Percentiles rank a stretch among this genome's conserved stretches.
These are phyloP conservation scores for Emys orbicularis DNA, from an alignment of 2,797 vertebrate species.

Conservation along the genomic window DNA sequence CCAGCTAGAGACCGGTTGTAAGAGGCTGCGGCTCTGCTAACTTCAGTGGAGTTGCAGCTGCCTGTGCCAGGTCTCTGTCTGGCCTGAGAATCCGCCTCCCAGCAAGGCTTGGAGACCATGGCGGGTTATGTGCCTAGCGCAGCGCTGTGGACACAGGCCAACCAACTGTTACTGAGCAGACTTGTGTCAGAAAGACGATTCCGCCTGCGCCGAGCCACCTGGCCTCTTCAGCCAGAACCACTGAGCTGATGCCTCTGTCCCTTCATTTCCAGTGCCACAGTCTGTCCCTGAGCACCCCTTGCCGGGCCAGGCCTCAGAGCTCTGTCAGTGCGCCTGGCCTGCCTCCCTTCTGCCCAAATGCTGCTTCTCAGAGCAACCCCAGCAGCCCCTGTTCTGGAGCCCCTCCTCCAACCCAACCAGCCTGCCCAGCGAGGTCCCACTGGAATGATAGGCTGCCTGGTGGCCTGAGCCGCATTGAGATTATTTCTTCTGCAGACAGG, in stretches of 20 bases:
- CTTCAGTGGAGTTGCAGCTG: rapidly evolving
- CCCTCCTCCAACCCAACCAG: not conserved
- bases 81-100: not conserved
- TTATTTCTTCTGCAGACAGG: not conserved
- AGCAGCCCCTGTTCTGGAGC: not conserved
- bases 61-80: not conserved
- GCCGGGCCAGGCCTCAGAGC: not conserved
- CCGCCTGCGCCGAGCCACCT: not conserved
- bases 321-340: not conserved
- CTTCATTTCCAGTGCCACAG: not conserved
- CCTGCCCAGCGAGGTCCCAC: not conserved
- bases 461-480: not conserved
- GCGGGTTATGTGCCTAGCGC: not conserved
- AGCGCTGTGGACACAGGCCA: not conserved
- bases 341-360: not conserved
- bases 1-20: not conserved
- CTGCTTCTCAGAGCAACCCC: not conserved
- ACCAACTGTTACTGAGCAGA: not conserved
- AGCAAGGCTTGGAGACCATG: not conserved
- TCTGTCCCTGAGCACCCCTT: not conserved
- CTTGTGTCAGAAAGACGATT: not conserved
- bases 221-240: not conserved
- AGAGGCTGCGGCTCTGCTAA: not conserved
- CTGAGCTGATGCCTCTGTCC: not conserved
- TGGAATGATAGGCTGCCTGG: not conserved